Conservation (phyloP, 2,113 vertebrate species). For the Rana temporaria region DNA sequence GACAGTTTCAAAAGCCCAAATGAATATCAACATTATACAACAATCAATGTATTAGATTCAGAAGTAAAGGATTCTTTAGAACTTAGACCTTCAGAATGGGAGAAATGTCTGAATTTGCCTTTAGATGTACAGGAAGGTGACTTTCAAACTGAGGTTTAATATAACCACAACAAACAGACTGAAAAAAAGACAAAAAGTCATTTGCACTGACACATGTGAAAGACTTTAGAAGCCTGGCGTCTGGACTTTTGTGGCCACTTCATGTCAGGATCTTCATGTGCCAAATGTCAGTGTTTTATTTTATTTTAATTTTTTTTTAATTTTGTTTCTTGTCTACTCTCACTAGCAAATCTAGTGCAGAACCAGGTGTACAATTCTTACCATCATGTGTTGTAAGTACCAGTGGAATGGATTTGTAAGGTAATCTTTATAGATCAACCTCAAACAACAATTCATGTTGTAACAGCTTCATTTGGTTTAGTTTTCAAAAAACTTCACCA, state of each 20-base stretch:
- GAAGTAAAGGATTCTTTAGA: conserved; percentile 95
- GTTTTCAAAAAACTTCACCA: conserved; percentile 96
- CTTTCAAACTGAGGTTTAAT: conserved; percentile 98
- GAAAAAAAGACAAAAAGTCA: conserved; percentile 64
- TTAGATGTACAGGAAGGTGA: conserved; percentile 98
- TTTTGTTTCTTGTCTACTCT: conserved; percentile 80
- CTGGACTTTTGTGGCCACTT: conserved; percentile 81
- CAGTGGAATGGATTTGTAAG: conserved; percentile 96
- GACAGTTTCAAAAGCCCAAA: conserved; percentile 96
- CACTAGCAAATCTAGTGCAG: conserved; percentile 91
- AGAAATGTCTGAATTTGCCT: conserved; percentile 98
- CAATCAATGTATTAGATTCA: conserved; percentile 97
- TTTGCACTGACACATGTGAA: conserved; percentile 89
- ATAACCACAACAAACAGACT: conserved; percentile 61
- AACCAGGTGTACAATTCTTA: conserved; percentile 98
- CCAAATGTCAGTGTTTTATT: conserved; percentile 87
- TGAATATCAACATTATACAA: conserved; percentile 98
- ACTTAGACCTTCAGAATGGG: conserved; percentile 97
- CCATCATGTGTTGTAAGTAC: conserved; percentile 99
- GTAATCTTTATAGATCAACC: conserved; percentile 94
- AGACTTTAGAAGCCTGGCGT: conserved; percentile 91
- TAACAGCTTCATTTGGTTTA: conserved; percentile 97
- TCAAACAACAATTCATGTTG: conserved; percentile 96
- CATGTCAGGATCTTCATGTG: conserved; percentile 87
- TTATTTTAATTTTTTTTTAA: conserved; percentile 61